These are phyloP conservation scores for Ptilodon capucinus DNA, from an alignment of 2,888 invertebrate genomes.

Conservation along the genomic window DNA sequence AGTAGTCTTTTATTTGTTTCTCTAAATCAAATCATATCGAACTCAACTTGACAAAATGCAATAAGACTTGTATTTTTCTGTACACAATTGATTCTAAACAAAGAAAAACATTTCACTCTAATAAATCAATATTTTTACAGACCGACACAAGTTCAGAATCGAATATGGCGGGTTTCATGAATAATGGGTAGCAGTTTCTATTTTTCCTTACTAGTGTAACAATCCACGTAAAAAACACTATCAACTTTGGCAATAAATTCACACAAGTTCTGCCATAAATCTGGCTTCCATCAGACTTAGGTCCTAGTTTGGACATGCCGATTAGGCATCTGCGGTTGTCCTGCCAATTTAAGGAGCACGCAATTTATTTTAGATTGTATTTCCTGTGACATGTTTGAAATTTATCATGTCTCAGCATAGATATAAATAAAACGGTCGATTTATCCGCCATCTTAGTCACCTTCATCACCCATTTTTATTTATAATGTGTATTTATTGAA, in stretches of 20 bases:
- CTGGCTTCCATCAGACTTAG: slow-evolving; percentile 31
- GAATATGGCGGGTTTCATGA: slow-evolving; percentile 13
- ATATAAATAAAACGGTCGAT: too few species aligned
- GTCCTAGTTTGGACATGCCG: slow-evolving; percentile 15
- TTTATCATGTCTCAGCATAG: not conserved
- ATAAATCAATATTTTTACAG: slow-evolving; percentile 2
- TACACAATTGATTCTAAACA: not conserved
- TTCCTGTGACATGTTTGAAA: not conserved
- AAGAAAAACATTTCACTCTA: not conserved
- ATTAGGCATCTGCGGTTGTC: slow-evolving; percentile 15
- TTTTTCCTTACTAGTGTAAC: slow-evolving; percentile 10
- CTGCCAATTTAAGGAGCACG: slow-evolving; percentile 19
- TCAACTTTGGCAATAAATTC: slow-evolving; percentile 28
- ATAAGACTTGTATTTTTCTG: not conserved
- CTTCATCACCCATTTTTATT: too few species aligned
- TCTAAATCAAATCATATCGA: not conserved
- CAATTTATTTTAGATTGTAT: not conserved
- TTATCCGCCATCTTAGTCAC: too few species aligned
- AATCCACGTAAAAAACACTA: slow-evolving; percentile 11
- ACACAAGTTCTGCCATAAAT: slow-evolving; percentile 28
- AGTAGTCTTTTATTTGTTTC: too few species aligned
- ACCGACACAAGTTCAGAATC: slow-evolving; percentile 1
- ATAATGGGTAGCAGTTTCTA: slow-evolving; percentile 8
- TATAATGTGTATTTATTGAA: too few species aligned
- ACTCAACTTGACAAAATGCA: not conserved